Evolutionary conservation across 2,888 invertebrate genomes (phyloP), one percentile per base, ranked within the genome.

Genomic region (Furcula furcula): DNA sequence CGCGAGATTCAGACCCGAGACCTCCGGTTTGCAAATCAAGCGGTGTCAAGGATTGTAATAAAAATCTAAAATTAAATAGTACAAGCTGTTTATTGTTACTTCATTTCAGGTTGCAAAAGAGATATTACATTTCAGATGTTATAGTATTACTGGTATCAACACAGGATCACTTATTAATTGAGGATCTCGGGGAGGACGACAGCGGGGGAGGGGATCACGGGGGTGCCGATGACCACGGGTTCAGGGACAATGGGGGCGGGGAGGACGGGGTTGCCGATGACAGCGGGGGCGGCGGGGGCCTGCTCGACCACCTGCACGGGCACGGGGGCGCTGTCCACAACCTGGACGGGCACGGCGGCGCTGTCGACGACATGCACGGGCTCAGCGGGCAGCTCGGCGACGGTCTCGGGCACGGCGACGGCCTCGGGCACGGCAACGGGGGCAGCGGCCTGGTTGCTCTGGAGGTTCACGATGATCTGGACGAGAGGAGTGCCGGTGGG

Each of bases 401-500:
- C 43, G 13, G 46, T 36, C 7, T 30, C 33, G 14, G 40, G 33
- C 9, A 39, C 38, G 12, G 29, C 44, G 10, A 49, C 50, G 9
- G 34, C 23, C n/a, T 21, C 55, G 4, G 55, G 53, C 3, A 36
- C 6, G 9, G 55, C 48, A 0, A 30, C 34, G 28, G 40, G 23
- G 31, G 47, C 34, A 10, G 39, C 31, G 16, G 38, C 29, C 16
- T 31, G 9, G 18, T 16, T 36, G 22, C 36, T 11, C 18, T 68
- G 61, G 46, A 71, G 58, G 49, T 70, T 73, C 27, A 71, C 20
- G 53, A 69, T 65, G 41, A 71, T 65, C 45, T 71, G 67, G 28
- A 73, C 45, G 20, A 66, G 40, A 3, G 67, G 49, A 25, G 49
- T 47, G 38, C 46, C 45, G 3, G 40, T 39, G 10, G 47, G 40